Evolutionary conservation across 2,888 invertebrate species (phyloP), one percentile per base, ranked within the genome.

Genomic region (Cabera pusaria): DNA sequence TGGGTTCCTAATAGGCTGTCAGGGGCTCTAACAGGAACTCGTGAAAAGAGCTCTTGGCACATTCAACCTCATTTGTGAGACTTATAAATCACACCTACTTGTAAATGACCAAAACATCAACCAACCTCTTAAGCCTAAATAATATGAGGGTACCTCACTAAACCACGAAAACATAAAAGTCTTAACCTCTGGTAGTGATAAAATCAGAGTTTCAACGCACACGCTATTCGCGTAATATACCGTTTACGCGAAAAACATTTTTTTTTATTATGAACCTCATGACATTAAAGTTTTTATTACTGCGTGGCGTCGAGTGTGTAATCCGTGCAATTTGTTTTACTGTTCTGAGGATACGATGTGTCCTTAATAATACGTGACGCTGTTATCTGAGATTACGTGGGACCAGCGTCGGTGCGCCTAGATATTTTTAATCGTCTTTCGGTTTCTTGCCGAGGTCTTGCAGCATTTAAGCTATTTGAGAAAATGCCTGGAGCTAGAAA

Each of bases 291-390:
- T 72, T 74, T 74, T 79, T 72, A 74, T 68, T 64, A 62, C 65
- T 50, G 52, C 54, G 49, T 49, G 63, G 59, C 59, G 59, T 46
- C 45, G 57, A 63, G 64, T 63, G 53, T 57, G 75, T 81, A 80
- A 82, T 79, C 80, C 77, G 44, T 59, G 77, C 77, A 79, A 81
- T 81, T 79, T 75, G 66, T 80, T 80, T 74, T 77, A 76, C 75
- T 72, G 70, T 69, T 64, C 59, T 49, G 49, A 49, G 65, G 67
- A 66, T 70, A 70, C 56, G 64, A 65, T 72, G 63, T 66, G 66
- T 60, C 66, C 66, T 70, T 73, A 73, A 72, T 76, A 74, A 68
- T 74, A 81, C 79, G 80, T 80, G 79, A 80, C 63, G 66, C 72
- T 68, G 77, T 79, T 79, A 78, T 68, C 66, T 65, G 29, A 44